Evolutionary conservation across 2,797 vertebrate genomes (phyloP).

Genomic region (Tolypeutes matacus): DNA sequence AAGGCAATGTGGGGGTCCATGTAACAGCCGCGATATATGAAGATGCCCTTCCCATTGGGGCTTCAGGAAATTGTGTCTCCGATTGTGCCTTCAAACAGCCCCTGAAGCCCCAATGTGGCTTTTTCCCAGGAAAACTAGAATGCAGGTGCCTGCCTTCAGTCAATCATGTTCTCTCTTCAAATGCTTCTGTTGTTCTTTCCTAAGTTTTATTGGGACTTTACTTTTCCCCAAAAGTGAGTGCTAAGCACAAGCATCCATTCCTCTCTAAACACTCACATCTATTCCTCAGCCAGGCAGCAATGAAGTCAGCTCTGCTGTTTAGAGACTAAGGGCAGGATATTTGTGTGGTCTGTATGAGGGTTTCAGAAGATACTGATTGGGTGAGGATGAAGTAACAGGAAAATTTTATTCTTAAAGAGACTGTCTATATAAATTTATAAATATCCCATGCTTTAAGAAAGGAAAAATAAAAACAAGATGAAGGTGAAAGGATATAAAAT

Average conservation of each 20-base stretch:
- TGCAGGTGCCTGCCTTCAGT: background rate
- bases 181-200: too few species aligned
- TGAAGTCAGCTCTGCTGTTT: background rate
- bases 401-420: background rate
- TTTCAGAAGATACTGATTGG: background rate
- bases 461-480: background rate
- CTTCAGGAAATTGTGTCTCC: background rate
- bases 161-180: background rate
- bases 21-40: background rate
- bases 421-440: background rate
- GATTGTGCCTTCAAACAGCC: too few species aligned
- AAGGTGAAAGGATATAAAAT: background rate
- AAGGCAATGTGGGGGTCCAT: background rate
- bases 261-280: background rate
- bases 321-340: background rate
- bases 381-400: background rate
- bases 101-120: background rate
- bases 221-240: background rate
- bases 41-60: background rate
- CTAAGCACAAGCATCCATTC: background rate
- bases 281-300: background rate
- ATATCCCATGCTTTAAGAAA: background rate
- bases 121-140: background rate
- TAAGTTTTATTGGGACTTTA: background rate
- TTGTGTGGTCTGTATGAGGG: background rate